A percentile compares a stretch with the other conserved stretches of the same genome.
Conservation (phyloP, 2,113 vertebrate species). For the Hippocampus comes region DNA sequence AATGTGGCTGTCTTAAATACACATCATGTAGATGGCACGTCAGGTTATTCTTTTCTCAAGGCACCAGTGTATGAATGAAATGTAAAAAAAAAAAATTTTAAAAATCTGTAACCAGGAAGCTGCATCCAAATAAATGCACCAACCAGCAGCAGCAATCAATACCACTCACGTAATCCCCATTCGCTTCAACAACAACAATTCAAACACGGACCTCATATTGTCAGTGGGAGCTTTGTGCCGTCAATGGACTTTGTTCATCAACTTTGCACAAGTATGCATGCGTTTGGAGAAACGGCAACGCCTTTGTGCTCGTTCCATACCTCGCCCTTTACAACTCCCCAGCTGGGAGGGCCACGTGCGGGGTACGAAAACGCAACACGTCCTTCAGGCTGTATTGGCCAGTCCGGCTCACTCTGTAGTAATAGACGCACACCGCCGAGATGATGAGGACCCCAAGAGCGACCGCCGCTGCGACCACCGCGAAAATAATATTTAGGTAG, state of each 20-base stretch:
- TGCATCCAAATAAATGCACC: too few relatives aligned
- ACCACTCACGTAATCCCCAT: too few relatives aligned
- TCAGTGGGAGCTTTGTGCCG: not conserved
- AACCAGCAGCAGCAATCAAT: too few relatives aligned
- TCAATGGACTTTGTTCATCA: not conserved
- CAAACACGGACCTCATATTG: not conserved
- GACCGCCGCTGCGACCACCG: not conserved
- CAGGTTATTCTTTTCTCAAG: too few relatives aligned
- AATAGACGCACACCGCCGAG: fast-evolving
- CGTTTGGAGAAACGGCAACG: not conserved
- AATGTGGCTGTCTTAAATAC: too few relatives aligned
- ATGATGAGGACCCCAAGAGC: not conserved
- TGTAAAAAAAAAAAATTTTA: too few relatives aligned
- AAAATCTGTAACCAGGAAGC: too few relatives aligned
- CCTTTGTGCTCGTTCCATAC: not conserved
- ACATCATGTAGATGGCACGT: too few relatives aligned
- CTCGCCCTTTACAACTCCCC: fast-evolving
- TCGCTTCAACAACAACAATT: not conserved
- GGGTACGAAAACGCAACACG: not conserved
- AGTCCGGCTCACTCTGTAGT: constrained; percentile 14
- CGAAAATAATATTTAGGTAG: not conserved
- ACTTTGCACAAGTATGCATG: not conserved
- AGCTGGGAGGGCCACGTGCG: not conserved
- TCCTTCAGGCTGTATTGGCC: constrained; percentile 37
- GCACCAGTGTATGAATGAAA: too few relatives aligned